These are phyloP conservation scores for Amphiura filiformis DNA, from an alignment of 35 echinoderm and acorn worm species.

Conservation along the genomic window DNA sequence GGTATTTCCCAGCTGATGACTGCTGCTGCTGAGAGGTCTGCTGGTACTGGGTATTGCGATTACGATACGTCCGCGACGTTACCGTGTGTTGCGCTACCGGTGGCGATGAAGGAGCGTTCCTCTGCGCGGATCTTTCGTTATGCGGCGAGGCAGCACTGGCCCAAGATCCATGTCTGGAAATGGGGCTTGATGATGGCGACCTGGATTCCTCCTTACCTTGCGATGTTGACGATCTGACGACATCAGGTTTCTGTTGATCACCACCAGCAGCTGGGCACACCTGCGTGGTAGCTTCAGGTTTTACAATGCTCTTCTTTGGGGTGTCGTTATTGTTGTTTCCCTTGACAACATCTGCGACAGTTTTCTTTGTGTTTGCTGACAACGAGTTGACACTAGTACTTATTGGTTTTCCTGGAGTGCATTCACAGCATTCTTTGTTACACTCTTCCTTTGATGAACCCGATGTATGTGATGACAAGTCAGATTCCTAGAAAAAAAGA, in stretches of 20 bases:
- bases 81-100: conserved; percentile 25
- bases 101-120: not conserved
- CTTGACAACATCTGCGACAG: conserved; percentile 18
- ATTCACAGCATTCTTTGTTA: conserved; percentile 24
- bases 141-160: not conserved
- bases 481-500: conserved; percentile 76
- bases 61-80: conserved; percentile 62
- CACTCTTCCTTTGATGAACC: conserved; percentile 81
- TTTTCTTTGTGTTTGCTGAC: not conserved
- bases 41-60: conserved; percentile 37
- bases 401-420: not conserved
- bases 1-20: conserved; percentile 16
- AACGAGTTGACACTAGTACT: not conserved
- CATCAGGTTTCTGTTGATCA: conserved; percentile 10
- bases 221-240: too few species aligned
- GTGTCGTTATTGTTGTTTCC: conserved; percentile 10
- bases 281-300: not conserved
- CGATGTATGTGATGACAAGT: conserved; percentile 81
- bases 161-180: not conserved
- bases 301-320: conserved; percentile 3
- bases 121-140: not conserved
- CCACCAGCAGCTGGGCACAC: too few species aligned
- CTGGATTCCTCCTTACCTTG: conserved; percentile 11
- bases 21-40: conserved; percentile 12
- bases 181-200: not conserved